Evolutionary conservation across 2,113 vertebrate species (phyloP).

Genomic region (Microtus richardsoni): DNA sequence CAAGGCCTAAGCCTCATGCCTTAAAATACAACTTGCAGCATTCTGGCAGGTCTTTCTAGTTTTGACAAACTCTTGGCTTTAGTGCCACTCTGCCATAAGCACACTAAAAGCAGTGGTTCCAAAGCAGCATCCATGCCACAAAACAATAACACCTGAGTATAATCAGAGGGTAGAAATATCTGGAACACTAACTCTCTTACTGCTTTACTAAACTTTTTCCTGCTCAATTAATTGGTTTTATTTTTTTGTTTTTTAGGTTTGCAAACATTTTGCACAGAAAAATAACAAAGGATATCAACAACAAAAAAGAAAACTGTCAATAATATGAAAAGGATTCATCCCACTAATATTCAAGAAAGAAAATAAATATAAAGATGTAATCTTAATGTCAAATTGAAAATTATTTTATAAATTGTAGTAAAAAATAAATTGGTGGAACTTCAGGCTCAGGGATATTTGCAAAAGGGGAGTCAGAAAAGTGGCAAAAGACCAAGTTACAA

Average conservation of each 20-base stretch:
- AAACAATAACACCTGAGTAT: not conserved
- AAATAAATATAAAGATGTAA: slow-evolving; percentile 30
- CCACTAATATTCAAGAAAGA: slow-evolving; percentile 37
- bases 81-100: not conserved
- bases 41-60: slow-evolving; percentile 7
- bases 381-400: slow-evolving; percentile 31
- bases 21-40: not conserved
- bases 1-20: not conserved
- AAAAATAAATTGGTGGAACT: not conserved
- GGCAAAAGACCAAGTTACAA: not conserved
- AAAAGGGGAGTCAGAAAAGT: not conserved
- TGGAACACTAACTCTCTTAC: slow-evolving; percentile 8
- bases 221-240: slow-evolving; percentile 15
- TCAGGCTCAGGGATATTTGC: not conserved
- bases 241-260: not conserved
- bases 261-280: slow-evolving; percentile 13
- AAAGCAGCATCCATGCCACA: not conserved
- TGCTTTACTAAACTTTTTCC: not conserved
- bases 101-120: not conserved
- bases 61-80: slow-evolving; percentile 6
- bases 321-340: slow-evolving; percentile 22
- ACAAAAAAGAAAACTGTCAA: not conserved
- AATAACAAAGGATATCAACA: slow-evolving; percentile 17
- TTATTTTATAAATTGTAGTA: slow-evolving; percentile 50
- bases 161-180: not conserved